Evolutionary conservation across 1,140 invertebrate genomes (phyloP), one percentile per base, ranked within the genome.

Genomic region (Drosophila ogumai): DNA sequence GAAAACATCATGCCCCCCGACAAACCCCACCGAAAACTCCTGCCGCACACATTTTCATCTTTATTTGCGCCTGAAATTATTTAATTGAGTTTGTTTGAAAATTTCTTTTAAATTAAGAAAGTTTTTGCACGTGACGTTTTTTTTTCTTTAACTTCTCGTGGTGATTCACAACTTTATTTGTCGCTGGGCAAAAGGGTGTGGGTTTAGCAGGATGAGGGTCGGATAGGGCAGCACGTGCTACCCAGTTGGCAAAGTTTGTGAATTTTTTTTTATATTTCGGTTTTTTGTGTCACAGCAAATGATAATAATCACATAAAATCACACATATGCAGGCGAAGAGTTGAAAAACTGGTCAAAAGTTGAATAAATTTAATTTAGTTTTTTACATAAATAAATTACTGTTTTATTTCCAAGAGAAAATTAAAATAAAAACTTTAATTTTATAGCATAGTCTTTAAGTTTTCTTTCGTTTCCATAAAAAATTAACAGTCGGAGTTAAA

Each of bases 31-130:
- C 22, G 17, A 55, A 66, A 71, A 47, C 50, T 22, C 7, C 43
- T 55, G 52, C 25, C 44, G n/a, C 40, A 52, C 50, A 67, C 76
- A 90, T 67, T 76, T 76, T 76, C 72, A 90, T 90, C 63, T 84
- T 90, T 90, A 81, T 90, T 85, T 90, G 80, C 46, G 71, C 69
- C 71, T 73, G 78, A 90, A 85, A 90, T 85, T 90, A 90, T 90
- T 90, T 90, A 90, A 90, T 90, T 90, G 81, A 90, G 85, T 90
- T 90, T 90, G 85, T 90, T 90, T 75, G 78, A 90, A 85, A 90
- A 90, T 85, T 90, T 90, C 78, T 85, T 90, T 90, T 90, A 90
- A 90, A 90, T 90, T 90, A 90, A 85, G 78, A 85, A 90, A 90
- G 67, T 85, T 90, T 88, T 78, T 71, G 85, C 78, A 90, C 85